Conservation (phyloP, 2,888 invertebrate species). For the Chelonus formosanus region DNA sequence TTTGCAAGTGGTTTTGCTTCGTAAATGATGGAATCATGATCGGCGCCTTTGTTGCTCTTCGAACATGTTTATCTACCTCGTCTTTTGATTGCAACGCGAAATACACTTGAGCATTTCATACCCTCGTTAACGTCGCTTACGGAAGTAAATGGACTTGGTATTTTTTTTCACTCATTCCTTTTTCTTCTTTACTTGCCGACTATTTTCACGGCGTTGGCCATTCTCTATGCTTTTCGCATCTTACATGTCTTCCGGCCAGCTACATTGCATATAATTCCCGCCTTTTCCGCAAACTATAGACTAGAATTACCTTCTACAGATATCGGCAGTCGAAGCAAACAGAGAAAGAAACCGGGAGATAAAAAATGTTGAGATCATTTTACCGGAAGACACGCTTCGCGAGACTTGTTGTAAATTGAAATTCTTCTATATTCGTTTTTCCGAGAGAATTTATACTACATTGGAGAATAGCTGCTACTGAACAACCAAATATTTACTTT, state of each 20-base stretch:
- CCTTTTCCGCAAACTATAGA: constrained; percentile 14
- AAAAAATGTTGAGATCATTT: constrained; percentile 46
- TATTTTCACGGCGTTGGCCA: constrained; percentile 21
- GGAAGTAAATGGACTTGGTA: constrained; percentile 17
- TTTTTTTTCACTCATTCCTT: constrained; percentile 15
- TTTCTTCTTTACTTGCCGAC: constrained; percentile 13
- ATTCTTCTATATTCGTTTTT: constrained; percentile 43
- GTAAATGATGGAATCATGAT: constrained; percentile 21
- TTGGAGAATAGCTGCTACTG: background rate
- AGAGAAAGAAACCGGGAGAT: constrained; percentile 5
- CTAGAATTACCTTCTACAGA: constrained; percentile 15
- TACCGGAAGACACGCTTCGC: constrained; percentile 60
- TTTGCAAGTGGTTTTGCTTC: constrained; percentile 16
- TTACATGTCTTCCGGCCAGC: constrained; percentile 7
- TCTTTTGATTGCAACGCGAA: background rate
- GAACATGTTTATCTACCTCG: constrained; percentile 20
- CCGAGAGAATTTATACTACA: background rate
- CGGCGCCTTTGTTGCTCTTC: constrained; percentile 24
- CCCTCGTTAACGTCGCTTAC: constrained; percentile 22
- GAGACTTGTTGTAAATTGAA: constrained; percentile 57
- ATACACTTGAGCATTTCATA: constrained; percentile 10
- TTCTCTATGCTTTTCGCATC: constrained; percentile 17
- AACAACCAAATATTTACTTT: too few relatives aligned
- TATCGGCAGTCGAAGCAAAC: constrained; percentile 11
- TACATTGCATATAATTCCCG: constrained; percentile 1